Evolutionary conservation across 2,797 vertebrate genomes (phyloP), one percentile per base, ranked within the genome.

Genomic region (Megalops cyprinoides): DNA sequence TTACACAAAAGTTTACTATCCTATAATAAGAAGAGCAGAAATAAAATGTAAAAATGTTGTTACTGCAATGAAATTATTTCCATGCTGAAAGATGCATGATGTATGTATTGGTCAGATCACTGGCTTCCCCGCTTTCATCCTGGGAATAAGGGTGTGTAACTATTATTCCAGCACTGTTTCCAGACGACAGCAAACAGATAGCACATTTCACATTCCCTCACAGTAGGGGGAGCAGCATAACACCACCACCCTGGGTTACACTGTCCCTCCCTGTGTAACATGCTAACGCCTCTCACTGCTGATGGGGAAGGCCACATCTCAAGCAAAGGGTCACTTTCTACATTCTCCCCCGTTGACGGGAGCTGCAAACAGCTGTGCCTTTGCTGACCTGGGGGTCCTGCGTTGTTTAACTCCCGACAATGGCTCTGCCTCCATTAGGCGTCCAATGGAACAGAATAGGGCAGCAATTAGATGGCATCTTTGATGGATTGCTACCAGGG

Each of bases 401-500:
- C 25, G 49, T 14, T 51, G 74, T 34, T 39, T 60, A 15, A 31
- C 12, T 28, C 58, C 42, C 6, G 48, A 51, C 49, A 77, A 39
- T 42, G 39, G 39, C 20, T 65, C 42, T 6, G 58, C 55, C 44
- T 14, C 53, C 49, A 42, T 65, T 42, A 78, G 31, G 15, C 25
- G 37, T 62, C 77, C 71, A n/a, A 42, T 20, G 14, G 31, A 44
- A n/a, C 31, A n/a, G 73, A 4, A 49, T 39, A 25, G 28, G 9
- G 65, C 81, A 20, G 34, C 14, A 1, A 2, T 9, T 15, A 69
- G 81, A 81, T 48, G 77, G 65, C 78, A n/a, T n/a, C 78, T 82
- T 82, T 73, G 71, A 75, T 55, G 37, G 79, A 81, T 75, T 31
- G 39, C 75, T 42, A 71, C 37, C 44, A 78, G 81, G 79, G 67